Base-by-base conservation (phyloP, 2,888 invertebrate genomes). In the Cerastis leucographa region DNA sequence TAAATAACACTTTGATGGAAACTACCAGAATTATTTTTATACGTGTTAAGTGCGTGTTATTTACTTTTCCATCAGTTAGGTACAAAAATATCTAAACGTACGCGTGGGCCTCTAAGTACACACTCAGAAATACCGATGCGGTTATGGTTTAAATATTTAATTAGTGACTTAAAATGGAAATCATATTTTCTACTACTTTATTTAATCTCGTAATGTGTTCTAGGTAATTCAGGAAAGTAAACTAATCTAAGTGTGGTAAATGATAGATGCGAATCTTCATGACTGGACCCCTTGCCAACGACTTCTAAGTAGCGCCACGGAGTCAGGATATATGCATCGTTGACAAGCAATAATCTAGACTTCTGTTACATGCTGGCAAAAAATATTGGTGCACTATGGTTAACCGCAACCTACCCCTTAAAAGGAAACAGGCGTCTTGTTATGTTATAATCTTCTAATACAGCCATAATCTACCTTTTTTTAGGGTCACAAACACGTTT, bases 21-120 rank as follows among this genome's bases (percentile, higher is more conserved):
- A 71, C 17, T 68, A 54, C 80, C 71, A 22, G 19, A 66, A 22
- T 61, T 83, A 83, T 80, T 85, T 84, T 59, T 80, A 85, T 70
- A 72, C 35, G 25, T 71, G 81, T 2, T 80, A 82, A 78, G 64
- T 81, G 69, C 17, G 8, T 46, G 51, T 25, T 83, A 68, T 56
- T 67, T 67, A 42, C 22, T 44, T 51, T 68, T 40, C 25, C 42
- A 71, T 67, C 17, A 22, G 42, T 59, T 65, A 35, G 22, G 19
- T 69, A 29, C 22, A 66, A 42, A 76, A 65, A 80, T 70, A 83
- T 69, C n/a, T 42, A 25, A 59, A 54, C 44, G 22, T 22, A 42
- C 19, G 46, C 54, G 49, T 51, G 17, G n/a, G 54, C 14, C 8
- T n/a, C 7, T 40, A 46, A 54, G 46, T 7, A 81, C 44, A 81